phyloP scores from a whole-genome alignment of 2,888 invertebrate species.

The Troides helena region DNA sequence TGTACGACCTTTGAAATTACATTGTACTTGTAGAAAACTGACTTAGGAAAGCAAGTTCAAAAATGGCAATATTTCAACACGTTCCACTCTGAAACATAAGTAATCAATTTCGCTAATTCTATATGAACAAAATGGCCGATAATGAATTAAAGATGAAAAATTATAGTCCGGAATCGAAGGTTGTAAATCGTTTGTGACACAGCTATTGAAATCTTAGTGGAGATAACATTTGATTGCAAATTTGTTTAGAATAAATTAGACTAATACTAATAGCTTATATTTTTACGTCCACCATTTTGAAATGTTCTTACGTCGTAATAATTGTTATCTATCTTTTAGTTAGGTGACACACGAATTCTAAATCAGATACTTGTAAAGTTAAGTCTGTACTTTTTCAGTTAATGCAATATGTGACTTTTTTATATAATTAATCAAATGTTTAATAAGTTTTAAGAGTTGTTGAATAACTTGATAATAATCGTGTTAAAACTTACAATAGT shows the following conservation, averaged over 20 bases:
- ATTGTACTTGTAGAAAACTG: slow-evolving; percentile 30
- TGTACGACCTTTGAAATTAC: slow-evolving; percentile 24
- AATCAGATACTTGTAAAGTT: background rate
- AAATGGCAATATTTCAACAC: slow-evolving; percentile 13
- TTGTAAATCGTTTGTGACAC: slow-evolving; percentile 2
- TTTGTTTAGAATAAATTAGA: slow-evolving; percentile 13
- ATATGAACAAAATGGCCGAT: slow-evolving; percentile 23
- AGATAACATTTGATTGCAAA: slow-evolving; percentile 12
- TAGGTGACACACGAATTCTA: background rate
- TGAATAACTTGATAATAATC: background rate
- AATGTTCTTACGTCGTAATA: slow-evolving; percentile 1
- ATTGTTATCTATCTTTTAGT: too few relatives aligned
- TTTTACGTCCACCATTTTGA: slow-evolving; percentile 3
- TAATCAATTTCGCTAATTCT: slow-evolving; percentile 25
- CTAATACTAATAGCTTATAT: slow-evolving; percentile 6
- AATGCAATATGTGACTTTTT: too few relatives aligned
- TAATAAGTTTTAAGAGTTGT: background rate
- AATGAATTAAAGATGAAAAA: slow-evolving; percentile 15
- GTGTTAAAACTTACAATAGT: background rate
- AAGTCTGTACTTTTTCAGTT: too few relatives aligned
- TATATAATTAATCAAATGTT: too few relatives aligned
- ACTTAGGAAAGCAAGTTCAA: slow-evolving; percentile 20
- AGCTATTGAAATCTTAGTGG: slow-evolving; percentile 2
- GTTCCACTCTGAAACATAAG: slow-evolving; percentile 7
- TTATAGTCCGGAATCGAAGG: slow-evolving; percentile 12